Conservation (phyloP, 2,888 invertebrate genomes). For the Drosophila sordidapex region DNA sequence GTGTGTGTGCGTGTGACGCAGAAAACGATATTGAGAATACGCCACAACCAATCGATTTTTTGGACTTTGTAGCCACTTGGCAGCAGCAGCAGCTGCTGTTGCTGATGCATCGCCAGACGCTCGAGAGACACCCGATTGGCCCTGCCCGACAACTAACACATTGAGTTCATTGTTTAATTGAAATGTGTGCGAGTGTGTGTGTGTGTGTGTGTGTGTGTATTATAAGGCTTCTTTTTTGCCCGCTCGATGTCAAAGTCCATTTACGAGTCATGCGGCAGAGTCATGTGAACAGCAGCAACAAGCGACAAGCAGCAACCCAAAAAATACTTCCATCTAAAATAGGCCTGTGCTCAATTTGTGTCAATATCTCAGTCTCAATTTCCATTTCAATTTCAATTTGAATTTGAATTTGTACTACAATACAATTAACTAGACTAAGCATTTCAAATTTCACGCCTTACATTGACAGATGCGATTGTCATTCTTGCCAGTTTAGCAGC, state of each 20-base stretch:
- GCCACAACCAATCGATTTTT: constrained; percentile 19
- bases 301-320: constrained; percentile 17
- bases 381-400: constrained; percentile 35
- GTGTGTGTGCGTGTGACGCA: constrained; percentile 38
- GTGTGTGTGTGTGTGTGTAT: constrained; percentile 2
- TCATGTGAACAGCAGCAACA: constrained; percentile 53
- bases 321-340: constrained; percentile 29
- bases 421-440: constrained; percentile 47
- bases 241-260: constrained; percentile 66
- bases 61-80: constrained; percentile 54
- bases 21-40: constrained; percentile 50
- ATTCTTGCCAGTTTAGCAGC: neutral
- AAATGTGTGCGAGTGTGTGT: neutral
- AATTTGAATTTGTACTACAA: constrained; percentile 46
- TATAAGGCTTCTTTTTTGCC: constrained; percentile 22
- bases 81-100: neutral
- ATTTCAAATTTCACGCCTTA: neutral
- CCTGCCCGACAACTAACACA: constrained; percentile 25
- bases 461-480: neutral
- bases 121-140: constrained; percentile 29
- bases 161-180: constrained; percentile 41
- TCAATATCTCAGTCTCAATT: constrained; percentile 43
- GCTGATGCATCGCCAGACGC: constrained; percentile 37
- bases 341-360: constrained; percentile 49
- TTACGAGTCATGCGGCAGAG: constrained; percentile 73